Evolutionary conservation across 1,140 invertebrate species (phyloP).

Genomic region (Anagrus nilaparvatae): DNA sequence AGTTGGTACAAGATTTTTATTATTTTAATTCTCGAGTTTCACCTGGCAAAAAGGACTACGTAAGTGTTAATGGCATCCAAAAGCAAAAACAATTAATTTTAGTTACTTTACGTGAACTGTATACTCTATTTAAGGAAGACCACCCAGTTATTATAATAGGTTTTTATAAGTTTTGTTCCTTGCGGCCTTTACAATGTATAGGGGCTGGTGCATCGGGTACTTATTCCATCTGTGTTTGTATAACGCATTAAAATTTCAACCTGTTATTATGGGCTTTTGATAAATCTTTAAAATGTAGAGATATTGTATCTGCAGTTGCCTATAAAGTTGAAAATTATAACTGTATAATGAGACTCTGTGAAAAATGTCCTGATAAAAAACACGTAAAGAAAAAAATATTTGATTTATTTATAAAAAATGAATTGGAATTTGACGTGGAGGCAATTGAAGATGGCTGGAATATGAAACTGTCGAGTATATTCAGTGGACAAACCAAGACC

Average conservation of each 20-base stretch:
- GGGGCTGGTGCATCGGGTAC: too few species aligned
- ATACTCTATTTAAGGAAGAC: neutral
- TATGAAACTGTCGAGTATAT: constrained; percentile 9
- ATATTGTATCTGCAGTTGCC: neutral
- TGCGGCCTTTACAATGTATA: neutral
- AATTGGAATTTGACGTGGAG: neutral
- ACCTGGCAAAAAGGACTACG: neutral
- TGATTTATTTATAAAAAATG: neutral
- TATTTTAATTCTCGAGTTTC: neutral
- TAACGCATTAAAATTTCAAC: too few species aligned
- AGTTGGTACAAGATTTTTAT: neutral
- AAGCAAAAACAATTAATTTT: neutral
- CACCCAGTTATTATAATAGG: too few species aligned
- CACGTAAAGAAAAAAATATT: neutral
- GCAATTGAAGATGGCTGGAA: neutral
- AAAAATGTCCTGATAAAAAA: too few species aligned
- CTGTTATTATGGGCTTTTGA: too few species aligned
- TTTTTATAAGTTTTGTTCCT: too few species aligned
- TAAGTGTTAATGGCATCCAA: neutral
- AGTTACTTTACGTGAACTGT: neutral
- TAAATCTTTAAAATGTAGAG: neutral
- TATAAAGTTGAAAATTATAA: neutral
- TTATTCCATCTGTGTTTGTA: too few species aligned
- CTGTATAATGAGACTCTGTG: neutral
- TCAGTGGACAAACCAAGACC: constrained; percentile 8